Base-by-base conservation (phyloP, 2,888 invertebrate genomes). In the Sarcophaga carnaria region DNA sequence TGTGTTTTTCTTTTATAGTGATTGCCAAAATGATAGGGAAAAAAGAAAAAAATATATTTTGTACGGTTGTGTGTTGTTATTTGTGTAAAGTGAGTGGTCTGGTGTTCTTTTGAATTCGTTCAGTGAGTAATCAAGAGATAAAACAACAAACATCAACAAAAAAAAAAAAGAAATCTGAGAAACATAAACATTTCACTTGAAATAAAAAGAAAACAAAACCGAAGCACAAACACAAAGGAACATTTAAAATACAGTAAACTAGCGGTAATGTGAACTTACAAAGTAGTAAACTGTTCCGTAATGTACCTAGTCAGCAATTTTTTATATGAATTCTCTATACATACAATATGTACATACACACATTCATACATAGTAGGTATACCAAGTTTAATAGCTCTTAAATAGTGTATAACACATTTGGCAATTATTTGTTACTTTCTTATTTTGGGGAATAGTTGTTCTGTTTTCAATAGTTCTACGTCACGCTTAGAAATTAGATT, bases 81-180 rank as follows among this genome's bases (percentile, higher is more conserved):
- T 76, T 37, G 63, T 70, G 54, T 70, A 45, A 45, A 70, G 70
- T 70, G 64, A 70, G 54, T 70, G 82, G 63, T 64, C 22, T 77
- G 54, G 45, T 63, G 10, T 76, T 77, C 67, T 72, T 66, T 54
- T 66, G 72, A 79, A 71, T 64, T 71, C 49, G 11, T 25, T 80
- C 82, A 76, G 59, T 82, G 76, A 82, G 76, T 82, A 82, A 82
- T 81, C 81, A 70, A 75, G 17, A 70, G 3, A 17, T 64, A 54
- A 69, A 62, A 78, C 14, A 37, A 27, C 27, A 27, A 27, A 27
- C 3, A 27, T 27, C 27, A 27, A 27, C 37, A 6, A 37, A 37
- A 37, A 72, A 72, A 22, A n/a, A 74, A 72, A 8, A 72, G n/a
- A 60, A 72, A 27, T 17, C 20, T 62, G 10, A 22, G n/a, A 62